Percentiles rank a stretch among this genome's conserved stretches.
Conservation (phyloP, 2,888 invertebrate species). For the Nematopogon swammerdamellus region DNA sequence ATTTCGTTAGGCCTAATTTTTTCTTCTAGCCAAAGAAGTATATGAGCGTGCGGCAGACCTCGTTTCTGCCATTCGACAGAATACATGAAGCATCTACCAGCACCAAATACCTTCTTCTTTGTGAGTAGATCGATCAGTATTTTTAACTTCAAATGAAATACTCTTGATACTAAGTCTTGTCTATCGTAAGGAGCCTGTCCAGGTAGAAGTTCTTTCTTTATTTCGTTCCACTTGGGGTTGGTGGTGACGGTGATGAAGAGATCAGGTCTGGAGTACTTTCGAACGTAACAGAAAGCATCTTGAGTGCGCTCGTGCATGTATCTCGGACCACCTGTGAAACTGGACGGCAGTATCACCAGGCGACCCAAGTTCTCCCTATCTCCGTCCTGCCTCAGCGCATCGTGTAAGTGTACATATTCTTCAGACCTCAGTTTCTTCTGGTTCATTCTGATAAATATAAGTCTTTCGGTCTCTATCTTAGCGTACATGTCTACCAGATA, state of each 20-base stretch:
- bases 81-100: slow-evolving; percentile 6
- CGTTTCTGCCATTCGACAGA: slow-evolving; percentile 14
- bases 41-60: slow-evolving; percentile 12
- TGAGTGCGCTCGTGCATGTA: slow-evolving; percentile 15
- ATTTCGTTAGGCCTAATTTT: slow-evolving; percentile 19
- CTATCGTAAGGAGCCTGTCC: slow-evolving; percentile 4
- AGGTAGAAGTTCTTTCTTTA: slow-evolving; percentile 1
- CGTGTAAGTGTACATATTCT: slow-evolving; percentile 15
- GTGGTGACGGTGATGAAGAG: slow-evolving; percentile 3
- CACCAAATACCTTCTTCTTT: slow-evolving; percentile 4
- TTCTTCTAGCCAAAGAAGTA: slow-evolving; percentile 12
- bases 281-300: slow-evolving; percentile 9
- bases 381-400: slow-evolving; percentile 8
- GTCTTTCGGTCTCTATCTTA: slow-evolving; percentile 15
- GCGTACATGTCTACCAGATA: slow-evolving; percentile 18
- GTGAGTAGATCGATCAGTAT: slow-evolving; percentile 2
- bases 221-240: slow-evolving; percentile 4
- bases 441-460: slow-evolving; percentile 13
- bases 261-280: slow-evolving; percentile 16
- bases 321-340: slow-evolving; percentile 13
- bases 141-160: slow-evolving; percentile 5
- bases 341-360: slow-evolving; percentile 8
- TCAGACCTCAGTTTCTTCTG: slow-evolving; percentile 14
- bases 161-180: slow-evolving; percentile 4
- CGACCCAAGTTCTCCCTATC: slow-evolving; percentile 9